Evolutionary conservation across 2,797 vertebrate species (phyloP), one percentile per base, ranked within the genome.

Genomic region (Silurus lanzhouensis): DNA sequence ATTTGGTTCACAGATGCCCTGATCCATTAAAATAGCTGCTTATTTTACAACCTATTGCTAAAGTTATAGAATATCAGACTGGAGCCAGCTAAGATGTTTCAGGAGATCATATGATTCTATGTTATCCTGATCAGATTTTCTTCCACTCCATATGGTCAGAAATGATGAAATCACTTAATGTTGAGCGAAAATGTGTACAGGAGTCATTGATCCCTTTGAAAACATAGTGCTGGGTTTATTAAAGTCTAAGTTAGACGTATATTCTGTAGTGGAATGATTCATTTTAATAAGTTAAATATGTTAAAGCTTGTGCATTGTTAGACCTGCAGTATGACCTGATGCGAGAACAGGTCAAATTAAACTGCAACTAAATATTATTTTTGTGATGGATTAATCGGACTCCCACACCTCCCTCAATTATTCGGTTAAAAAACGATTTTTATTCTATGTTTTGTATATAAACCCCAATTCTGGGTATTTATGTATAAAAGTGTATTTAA

Each of bases 1-100:
- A 90, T 89, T 91, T 90, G 88, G 88, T 86, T 84, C 64, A 13
- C 89, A 89, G 89, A 90, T 91, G 84, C 88, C 88, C 84, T 72
- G 63, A n/a, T 84, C 61, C 27, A 63, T 79, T 81, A 31, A 89
- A 83, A 70, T 83, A 78, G 72, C 80, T 79, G 85, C 82, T 86
- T 84, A 70, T 64, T 61, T 85, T 89, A 75, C 68, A 75, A 10
- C 52, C 60, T 63, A 76, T 74, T 85, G 27, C 70, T 85, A 38
- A 81, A 31, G 38, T 82, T 87, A 57, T 84, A 66, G 79, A 72
- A 83, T 80, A 81, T 81, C 44, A 22, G 71, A 74, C 46, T 25
- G 46, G 22, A 38, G n/a, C 86, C 67, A 85, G 57, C 68, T 46
- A 46, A 83, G 71, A 60, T 77, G 25, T 77, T 38, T 60, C 7